phyloP scores from a whole-genome alignment of 2,888 invertebrate genomes.

The Euplagia quadripunctaria region DNA sequence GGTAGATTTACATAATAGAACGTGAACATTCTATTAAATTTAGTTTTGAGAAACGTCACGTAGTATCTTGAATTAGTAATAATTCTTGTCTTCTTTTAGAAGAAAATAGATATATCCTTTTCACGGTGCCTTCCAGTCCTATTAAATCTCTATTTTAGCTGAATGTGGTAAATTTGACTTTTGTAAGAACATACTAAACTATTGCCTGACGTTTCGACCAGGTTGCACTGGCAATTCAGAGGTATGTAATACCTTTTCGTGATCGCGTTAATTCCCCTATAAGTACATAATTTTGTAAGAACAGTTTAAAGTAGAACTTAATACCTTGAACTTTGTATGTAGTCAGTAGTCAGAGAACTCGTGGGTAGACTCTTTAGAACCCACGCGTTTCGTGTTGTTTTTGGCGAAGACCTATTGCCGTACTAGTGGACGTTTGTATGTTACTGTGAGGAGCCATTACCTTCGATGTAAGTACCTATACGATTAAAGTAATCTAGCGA shows the following conservation, averaged over 20 bases:
- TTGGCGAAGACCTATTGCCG: neutral
- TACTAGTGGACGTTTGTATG: neutral
- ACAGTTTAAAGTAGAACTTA: neutral
- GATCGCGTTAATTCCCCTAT: no score
- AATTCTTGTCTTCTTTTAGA: neutral
- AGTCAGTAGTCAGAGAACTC: neutral
- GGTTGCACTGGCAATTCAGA: no score
- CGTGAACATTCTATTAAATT: neutral
- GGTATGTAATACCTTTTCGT: no score
- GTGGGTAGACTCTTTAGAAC: neutral
- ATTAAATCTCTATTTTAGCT: neutral
- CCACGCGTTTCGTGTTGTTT: neutral
- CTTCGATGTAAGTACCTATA: no score
- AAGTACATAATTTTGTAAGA: no score
- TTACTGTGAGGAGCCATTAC: neutral
- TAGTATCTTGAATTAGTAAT: neutral
- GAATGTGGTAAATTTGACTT: neutral
- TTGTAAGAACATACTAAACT: no score
- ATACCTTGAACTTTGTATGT: neutral
- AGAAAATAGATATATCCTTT: neutral
- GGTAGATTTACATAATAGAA: conserved; percentile 10
- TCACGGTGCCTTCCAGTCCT: neutral
- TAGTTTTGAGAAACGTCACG: neutral
- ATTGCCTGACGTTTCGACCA: no score
- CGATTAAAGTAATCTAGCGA: no score